phyloP scores from a whole-genome alignment of 2,113 vertebrate genomes.

The Hyaena hyaena region DNA sequence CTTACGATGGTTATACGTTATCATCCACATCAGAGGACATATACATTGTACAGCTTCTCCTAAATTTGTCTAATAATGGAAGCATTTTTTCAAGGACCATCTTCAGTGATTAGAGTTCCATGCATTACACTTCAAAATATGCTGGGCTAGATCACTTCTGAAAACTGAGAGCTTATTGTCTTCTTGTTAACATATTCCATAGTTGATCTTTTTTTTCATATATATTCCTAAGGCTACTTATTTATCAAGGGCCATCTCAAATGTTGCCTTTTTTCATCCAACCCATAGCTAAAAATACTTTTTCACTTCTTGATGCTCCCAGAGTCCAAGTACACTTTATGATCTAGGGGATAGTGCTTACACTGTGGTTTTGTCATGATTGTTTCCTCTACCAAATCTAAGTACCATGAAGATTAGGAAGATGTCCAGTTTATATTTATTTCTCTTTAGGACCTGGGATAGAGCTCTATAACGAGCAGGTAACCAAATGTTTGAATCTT shows the following conservation, averaged over 20 bases:
- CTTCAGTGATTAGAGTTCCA: not conserved
- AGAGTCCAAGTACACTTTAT: not conserved
- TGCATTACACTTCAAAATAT: not conserved
- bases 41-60: not conserved
- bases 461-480: not conserved
- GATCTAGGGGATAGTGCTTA: not conserved
- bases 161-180: not conserved
- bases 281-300: not conserved
- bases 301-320: not conserved
- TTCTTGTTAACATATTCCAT: conserved; percentile 10
- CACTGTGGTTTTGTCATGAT: not conserved
- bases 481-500: not conserved
- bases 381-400: not conserved
- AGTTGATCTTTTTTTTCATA: not conserved
- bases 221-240: not conserved
- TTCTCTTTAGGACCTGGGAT: not conserved
- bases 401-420: not conserved
- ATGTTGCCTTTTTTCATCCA: not conserved
- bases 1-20: not conserved
- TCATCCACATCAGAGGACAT: not conserved
- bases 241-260: conserved; percentile 23
- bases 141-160: not conserved
- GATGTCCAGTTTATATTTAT: not conserved
- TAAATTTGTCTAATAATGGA: conserved; percentile 5
- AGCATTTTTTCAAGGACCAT: not conserved